Percentiles rank a stretch among this genome's conserved stretches.
Conservation (phyloP, 2,888 invertebrate species). For the Mellilla xanthometata region DNA sequence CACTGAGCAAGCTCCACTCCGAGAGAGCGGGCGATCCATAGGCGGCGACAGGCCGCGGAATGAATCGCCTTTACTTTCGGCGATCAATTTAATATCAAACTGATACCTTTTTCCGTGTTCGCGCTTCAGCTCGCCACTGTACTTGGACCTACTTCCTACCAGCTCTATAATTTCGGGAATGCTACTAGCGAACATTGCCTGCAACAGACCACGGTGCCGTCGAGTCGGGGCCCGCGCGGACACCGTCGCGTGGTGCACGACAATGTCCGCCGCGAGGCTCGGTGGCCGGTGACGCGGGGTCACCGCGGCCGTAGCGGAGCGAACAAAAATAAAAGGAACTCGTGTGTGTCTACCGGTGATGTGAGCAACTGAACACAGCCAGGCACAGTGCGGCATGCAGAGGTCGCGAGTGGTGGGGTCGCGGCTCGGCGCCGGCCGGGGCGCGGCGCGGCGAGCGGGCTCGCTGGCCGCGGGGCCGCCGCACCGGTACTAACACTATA, state of each 20-base stretch:
- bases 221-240: conserved; percentile 61
- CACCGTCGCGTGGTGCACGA: conserved; percentile 81
- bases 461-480: conserved; percentile 43
- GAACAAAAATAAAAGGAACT: conserved; percentile 73
- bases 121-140: conserved; percentile 99
- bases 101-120: conserved; percentile 99
- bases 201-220: conserved; percentile 87
- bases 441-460: conserved; percentile 38
- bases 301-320: conserved; percentile 78
- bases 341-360: conserved; percentile 80
- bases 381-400: conserved; percentile 78
- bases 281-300: conserved; percentile 70
- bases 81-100: conserved; percentile 71
- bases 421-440: conserved; percentile 56
- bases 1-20: conserved; percentile 81
- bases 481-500: conserved; percentile 66
- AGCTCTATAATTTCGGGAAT: conserved; percentile 99
- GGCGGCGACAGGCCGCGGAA: conserved; percentile 44
- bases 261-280: conserved; percentile 77
- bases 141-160: conserved; percentile 99
- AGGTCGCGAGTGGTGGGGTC: conserved; percentile 75
- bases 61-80: conserved; percentile 75
- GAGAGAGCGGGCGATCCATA: conserved; percentile 72
- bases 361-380: conserved; percentile 83
- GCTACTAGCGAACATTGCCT: conserved; percentile 99